phyloP scores from a whole-genome alignment of 2,888 invertebrate species.

The Rhingia rostrata region DNA sequence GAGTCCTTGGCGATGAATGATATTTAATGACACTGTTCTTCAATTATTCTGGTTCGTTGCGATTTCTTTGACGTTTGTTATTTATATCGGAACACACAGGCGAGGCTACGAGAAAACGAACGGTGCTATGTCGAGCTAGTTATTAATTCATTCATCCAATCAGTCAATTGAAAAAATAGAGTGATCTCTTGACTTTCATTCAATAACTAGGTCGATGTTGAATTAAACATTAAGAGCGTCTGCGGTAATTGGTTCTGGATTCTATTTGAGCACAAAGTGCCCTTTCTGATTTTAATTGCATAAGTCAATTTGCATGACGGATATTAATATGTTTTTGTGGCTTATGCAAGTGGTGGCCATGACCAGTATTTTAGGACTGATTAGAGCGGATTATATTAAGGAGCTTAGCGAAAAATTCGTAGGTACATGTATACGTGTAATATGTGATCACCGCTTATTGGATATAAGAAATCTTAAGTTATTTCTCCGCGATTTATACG shows the following conservation, averaged over 20 bases:
- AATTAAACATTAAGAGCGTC: conserved; percentile 38
- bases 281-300: conserved; percentile 31
- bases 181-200: conserved; percentile 60
- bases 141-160: conserved; percentile 58
- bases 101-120: not conserved
- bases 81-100: not conserved
- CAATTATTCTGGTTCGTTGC: conserved; percentile 66
- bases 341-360: too few species aligned
- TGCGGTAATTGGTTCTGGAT: conserved; percentile 17
- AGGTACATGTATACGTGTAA: too few species aligned
- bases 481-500: too few species aligned
- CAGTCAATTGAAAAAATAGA: conserved; percentile 31
- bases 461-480: too few species aligned
- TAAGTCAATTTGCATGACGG: too few species aligned
- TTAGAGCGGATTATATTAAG: too few species aligned
- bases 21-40: conserved; percentile 70
- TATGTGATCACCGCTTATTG: too few species aligned
- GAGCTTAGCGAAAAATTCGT: too few species aligned
- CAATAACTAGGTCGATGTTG: conserved; percentile 55
- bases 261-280: conserved; percentile 16
- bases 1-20: conserved; percentile 56
- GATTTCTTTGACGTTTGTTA: conserved; percentile 62
- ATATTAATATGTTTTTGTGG: too few species aligned
- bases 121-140: conserved; percentile 27
- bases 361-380: too few species aligned